These are phyloP conservation scores for Scomberomorus guttatus DNA, from an alignment of 2,797 vertebrate genomes.

Conservation along the genomic window DNA sequence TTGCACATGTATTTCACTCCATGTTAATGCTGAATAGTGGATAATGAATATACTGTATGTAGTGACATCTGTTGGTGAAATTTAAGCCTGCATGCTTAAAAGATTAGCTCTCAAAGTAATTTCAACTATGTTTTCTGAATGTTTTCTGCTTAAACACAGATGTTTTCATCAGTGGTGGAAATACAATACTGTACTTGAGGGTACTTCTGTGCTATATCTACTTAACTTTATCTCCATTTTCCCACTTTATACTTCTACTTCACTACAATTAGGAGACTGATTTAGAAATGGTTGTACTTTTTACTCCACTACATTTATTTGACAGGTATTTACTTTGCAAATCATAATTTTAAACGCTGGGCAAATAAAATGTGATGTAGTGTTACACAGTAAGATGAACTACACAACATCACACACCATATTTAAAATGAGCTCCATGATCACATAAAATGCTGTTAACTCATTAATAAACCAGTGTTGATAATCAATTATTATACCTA, in stretches of 20 bases:
- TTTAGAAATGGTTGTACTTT: background rate
- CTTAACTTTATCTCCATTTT: too few species aligned
- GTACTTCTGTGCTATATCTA: too few species aligned
- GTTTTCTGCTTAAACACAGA: background rate
- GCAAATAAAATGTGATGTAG: background rate
- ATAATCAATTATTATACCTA: background rate
- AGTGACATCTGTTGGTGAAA: slow-evolving; percentile 17
- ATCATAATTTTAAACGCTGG: background rate
- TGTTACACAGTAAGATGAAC: background rate
- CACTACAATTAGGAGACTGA: background rate
- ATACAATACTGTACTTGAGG: too few species aligned
- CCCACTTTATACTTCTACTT: too few species aligned
- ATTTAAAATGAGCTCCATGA: background rate
- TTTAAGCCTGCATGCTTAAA: background rate
- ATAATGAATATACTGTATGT: background rate
- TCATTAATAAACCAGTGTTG: background rate
- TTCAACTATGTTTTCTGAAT: background rate
- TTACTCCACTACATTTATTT: background rate
- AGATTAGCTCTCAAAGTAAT: background rate
- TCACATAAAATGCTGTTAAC: background rate
- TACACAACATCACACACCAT: background rate
- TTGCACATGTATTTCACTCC: background rate
- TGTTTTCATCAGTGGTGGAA: background rate
- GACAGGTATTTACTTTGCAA: background rate
- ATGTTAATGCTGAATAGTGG: background rate